phyloP scores from a whole-genome alignment of 2,888 invertebrate genomes.

The Tuberolachnus salignus region DNA sequence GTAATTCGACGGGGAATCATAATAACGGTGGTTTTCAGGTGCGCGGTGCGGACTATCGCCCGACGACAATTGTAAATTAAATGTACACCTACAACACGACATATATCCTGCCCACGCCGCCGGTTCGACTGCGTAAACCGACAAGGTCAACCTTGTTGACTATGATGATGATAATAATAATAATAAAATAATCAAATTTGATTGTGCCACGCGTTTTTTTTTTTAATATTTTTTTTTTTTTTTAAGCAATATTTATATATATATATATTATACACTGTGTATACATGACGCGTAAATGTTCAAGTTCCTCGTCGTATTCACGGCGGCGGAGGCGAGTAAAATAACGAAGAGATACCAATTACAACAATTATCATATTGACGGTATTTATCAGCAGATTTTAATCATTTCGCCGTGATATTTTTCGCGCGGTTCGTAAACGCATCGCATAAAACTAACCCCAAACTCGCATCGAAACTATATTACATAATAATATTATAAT shows the following conservation, averaged over 20 bases:
- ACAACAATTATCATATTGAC: no score
- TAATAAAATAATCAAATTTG: neutral
- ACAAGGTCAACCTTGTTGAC: slow-evolving; percentile 29
- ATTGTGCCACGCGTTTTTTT: slow-evolving; percentile 21
- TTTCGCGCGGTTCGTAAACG: no score
- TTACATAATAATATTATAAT: no score
- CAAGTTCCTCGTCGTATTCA: neutral
- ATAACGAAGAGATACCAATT: neutral
- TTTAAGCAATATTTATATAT: no score
- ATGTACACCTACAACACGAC: neutral
- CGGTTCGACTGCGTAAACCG: slow-evolving; percentile 1
- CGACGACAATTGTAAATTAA: neutral
- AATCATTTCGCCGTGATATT: no score
- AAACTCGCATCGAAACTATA: no score
- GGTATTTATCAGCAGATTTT: no score
- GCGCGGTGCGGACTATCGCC: neutral
- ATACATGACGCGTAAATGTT: neutral
- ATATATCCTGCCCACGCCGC: neutral
- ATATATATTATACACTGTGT: no score
- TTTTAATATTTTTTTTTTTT: no score
- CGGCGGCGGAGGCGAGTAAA: slow-evolving; percentile 22
- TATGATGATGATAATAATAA: no score
- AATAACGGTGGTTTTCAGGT: neutral
- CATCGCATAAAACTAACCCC: no score
- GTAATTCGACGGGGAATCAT: neutral